Evolutionary conservation across 2,113 vertebrate genomes (phyloP).

Genomic region (Gymnobelideus leadbeateri): DNA sequence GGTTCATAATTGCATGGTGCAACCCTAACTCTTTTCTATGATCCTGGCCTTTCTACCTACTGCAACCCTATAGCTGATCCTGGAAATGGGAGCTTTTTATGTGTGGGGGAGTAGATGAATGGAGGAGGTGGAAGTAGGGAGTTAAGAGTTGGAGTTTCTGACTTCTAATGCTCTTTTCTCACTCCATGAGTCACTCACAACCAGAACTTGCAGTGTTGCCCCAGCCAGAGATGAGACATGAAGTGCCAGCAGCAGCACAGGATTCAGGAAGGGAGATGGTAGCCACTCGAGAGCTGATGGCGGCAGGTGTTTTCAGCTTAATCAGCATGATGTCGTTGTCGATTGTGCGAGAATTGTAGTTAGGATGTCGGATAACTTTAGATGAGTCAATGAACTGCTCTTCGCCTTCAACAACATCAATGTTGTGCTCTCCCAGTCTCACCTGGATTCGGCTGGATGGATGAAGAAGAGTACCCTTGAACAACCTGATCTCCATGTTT

Average conservation of each 20-base stretch:
- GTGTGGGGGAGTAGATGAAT: not conserved
- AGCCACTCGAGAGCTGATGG: slow-evolving; percentile 82
- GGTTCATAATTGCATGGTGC: not conserved
- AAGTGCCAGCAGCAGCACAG: slow-evolving; percentile 81
- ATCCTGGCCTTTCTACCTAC: not conserved
- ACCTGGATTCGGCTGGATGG: slow-evolving; percentile 60
- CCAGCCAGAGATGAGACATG: slow-evolving; percentile 87
- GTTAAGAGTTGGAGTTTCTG: not conserved
- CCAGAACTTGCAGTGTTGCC: slow-evolving; percentile 83
- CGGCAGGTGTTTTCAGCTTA: slow-evolving; percentile 82
- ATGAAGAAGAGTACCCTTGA: not conserved
- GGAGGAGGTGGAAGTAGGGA: not conserved
- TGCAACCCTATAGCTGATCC: not conserved
- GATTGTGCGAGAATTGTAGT: slow-evolving; percentile 62
- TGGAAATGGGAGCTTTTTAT: not conserved
- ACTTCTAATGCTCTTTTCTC: not conserved
- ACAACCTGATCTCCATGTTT: not conserved
- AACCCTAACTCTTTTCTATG: not conserved
- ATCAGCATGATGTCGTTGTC: slow-evolving; percentile 90
- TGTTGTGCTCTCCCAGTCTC: slow-evolving; percentile 75
- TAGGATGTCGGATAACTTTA: slow-evolving; percentile 68
- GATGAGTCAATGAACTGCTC: slow-evolving; percentile 69
- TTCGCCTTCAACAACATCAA: slow-evolving; percentile 26
- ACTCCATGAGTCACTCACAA: slow-evolving; percentile 65
- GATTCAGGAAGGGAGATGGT: slow-evolving; percentile 83